Percentiles rank a stretch among this genome's conserved stretches.
phyloP scores from a whole-genome alignment of 2,113 vertebrate genomes.

The Apodemus speciosus region DNA sequence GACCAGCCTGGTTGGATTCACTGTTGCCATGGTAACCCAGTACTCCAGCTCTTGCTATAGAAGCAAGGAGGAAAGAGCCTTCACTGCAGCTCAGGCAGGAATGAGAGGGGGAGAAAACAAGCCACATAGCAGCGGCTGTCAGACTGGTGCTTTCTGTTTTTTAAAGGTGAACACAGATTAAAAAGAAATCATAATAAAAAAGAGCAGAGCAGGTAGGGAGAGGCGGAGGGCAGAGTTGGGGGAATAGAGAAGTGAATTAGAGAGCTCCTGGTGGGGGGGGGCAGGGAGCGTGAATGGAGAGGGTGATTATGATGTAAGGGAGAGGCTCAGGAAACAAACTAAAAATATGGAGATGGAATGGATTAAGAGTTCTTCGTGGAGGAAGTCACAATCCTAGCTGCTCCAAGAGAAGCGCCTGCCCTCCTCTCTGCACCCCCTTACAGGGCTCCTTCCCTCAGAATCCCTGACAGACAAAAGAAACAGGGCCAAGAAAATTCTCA shows the following conservation, averaged over 20 bases:
- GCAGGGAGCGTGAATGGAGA: background rate
- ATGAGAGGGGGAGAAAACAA: background rate
- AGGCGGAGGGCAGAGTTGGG: background rate
- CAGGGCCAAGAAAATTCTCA: constrained; percentile 63
- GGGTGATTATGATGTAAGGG: background rate
- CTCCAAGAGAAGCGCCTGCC: background rate
- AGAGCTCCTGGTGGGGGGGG: background rate
- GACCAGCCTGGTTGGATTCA: constrained; percentile 75
- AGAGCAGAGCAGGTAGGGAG: constrained; percentile 30
- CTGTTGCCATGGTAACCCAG: constrained; percentile 79
- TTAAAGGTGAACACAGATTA: constrained; percentile 65
- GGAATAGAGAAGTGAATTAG: background rate
- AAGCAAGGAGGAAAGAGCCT: constrained; percentile 60
- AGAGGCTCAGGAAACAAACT: constrained; percentile 48
- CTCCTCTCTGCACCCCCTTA: background rate
- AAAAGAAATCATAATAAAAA: background rate
- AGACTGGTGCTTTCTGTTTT: constrained; percentile 68
- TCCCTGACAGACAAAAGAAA: constrained; percentile 71
- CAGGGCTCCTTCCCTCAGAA: constrained; percentile 1
- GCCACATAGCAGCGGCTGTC: constrained; percentile 67
- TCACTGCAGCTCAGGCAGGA: constrained; percentile 64
- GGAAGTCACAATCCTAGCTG: constrained; percentile 40
- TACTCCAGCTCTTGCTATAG: constrained; percentile 56
- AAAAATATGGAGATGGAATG: constrained; percentile 60
- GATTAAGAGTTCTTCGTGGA: constrained; percentile 62